Evolutionary conservation across 2,888 invertebrate genomes (phyloP), one percentile per base, ranked within the genome.

Genomic region (Priocnemis perturbator): DNA sequence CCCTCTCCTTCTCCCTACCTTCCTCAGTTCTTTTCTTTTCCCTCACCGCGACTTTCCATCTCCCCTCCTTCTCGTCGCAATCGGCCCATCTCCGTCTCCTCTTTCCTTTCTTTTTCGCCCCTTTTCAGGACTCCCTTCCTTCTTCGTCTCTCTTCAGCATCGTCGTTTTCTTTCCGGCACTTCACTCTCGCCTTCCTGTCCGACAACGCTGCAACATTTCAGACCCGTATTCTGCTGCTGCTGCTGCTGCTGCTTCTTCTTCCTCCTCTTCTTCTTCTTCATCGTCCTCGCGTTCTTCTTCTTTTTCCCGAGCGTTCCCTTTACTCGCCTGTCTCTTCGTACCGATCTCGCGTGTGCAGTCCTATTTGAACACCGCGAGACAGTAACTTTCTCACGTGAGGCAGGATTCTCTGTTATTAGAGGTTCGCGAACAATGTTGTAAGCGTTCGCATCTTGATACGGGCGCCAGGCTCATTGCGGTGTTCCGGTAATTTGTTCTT

Each of bases 1-100:
- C 67, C 79, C 64, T 56, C 73, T 64, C 55, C 72, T 69, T 74
- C 72, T 67, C 73, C 73, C 69, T 69, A 73, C 56, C 73, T 30
- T 30, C 60, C 66, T 67, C 69, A 17, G 19, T 20, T 56, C 66
- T 67, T 67, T 73, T 64, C 68, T 67, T 11, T 37, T 53, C 65
- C 26, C 37, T 56, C 59, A 69, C 56, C 57, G 55, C 17, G 21
- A 26, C 26, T 26, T 26, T 15, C n/a, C 0, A 17, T 23, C 53
- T 53, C 64, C 62, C 57, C 45, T 63, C 64, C 62, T 56, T 56
- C 55, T 66, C 60, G 60, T 65, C 30, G 56, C 21, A 44, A 61
- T 67, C 71, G 61, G 59, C 71, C 63, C 68, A 65, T 64, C 67
- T 69, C 45, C 55, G 66, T 56, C 57, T 63, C 70, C 23, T 19